These are phyloP conservation scores for Hestina assimilis DNA, from an alignment of 1,140 invertebrate genomes.

Conservation along the genomic window DNA sequence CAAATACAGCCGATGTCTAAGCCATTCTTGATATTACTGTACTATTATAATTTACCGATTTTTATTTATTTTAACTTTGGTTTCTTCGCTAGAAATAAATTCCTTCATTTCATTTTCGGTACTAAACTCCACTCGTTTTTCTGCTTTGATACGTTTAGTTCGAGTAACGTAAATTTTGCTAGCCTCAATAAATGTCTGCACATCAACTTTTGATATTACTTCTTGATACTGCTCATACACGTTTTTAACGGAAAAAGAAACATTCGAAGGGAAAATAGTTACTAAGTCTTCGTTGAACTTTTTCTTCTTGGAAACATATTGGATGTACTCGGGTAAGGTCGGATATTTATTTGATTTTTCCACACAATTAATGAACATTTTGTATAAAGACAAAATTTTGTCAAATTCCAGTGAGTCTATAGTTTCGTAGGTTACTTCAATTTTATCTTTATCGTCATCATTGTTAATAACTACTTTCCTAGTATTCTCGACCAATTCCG, in stretches of 20 bases:
- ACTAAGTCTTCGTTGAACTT: slow-evolving; percentile 21
- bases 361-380: slow-evolving; percentile 31
- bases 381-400: slow-evolving; percentile 30
- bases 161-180: slow-evolving; percentile 21
- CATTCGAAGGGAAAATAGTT: slow-evolving; percentile 27
- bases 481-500: slow-evolving; percentile 21
- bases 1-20: too few relatives aligned
- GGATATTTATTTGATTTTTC: slow-evolving; percentile 28
- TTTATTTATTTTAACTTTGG: slow-evolving; percentile 23
- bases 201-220: slow-evolving; percentile 14
- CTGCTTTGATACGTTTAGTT: slow-evolving; percentile 26
- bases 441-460: slow-evolving; percentile 25
- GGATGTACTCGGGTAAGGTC: slow-evolving; percentile 27
- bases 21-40: too few relatives aligned
- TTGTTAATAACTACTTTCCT: slow-evolving; percentile 29
- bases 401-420: slow-evolving; percentile 28
- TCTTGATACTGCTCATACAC: slow-evolving; percentile 26
- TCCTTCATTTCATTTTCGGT: slow-evolving; percentile 20
- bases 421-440: slow-evolving; percentile 23
- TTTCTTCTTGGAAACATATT: slow-evolving; percentile 30
- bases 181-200: slow-evolving; percentile 25
- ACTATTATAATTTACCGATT: too few relatives aligned
- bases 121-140: slow-evolving; percentile 22
- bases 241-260: background rate
- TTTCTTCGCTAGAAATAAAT: slow-evolving; percentile 22